Conservation (phyloP, 2,113 vertebrate species). For the Ciconia boyciana region DNA sequence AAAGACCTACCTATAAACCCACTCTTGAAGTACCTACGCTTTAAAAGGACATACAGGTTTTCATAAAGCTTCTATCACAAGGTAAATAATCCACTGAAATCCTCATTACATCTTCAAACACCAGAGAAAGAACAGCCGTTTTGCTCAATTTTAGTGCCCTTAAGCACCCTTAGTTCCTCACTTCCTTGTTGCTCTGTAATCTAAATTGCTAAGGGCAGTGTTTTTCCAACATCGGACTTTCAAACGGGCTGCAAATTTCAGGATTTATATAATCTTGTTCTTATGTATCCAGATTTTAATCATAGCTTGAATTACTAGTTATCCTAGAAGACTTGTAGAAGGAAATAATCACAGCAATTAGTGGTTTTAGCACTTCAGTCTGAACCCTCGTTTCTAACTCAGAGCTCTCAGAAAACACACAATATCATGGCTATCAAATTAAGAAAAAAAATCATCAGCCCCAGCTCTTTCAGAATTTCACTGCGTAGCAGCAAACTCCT, state of each 20-base stretch:
- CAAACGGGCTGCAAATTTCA: neutral
- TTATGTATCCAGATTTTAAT: neutral
- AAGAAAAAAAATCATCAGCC: neutral
- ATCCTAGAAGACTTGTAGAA: neutral
- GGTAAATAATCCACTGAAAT: neutral
- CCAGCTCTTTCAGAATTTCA: neutral
- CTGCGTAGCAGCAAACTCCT: neutral
- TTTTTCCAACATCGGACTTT: neutral
- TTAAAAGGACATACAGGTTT: neutral
- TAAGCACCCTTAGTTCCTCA: neutral
- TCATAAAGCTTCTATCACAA: neutral
- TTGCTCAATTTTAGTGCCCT: neutral
- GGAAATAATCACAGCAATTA: neutral
- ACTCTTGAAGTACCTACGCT: neutral
- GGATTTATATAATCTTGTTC: neutral
- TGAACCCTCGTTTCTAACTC: neutral
- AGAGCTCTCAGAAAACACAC: neutral
- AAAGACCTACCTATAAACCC: neutral
- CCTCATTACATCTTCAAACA: neutral
- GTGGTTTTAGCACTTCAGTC: neutral
- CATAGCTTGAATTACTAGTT: neutral
- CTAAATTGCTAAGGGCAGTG: neutral
- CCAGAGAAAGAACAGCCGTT: neutral
- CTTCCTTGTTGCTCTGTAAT: neutral
- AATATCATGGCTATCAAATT: neutral